A percentile compares a stretch with the other conserved stretches of the same genome.
These are phyloP conservation scores for Corythornis cristatus DNA, from an alignment of 2,113 vertebrate species.

Conservation along the genomic window DNA sequence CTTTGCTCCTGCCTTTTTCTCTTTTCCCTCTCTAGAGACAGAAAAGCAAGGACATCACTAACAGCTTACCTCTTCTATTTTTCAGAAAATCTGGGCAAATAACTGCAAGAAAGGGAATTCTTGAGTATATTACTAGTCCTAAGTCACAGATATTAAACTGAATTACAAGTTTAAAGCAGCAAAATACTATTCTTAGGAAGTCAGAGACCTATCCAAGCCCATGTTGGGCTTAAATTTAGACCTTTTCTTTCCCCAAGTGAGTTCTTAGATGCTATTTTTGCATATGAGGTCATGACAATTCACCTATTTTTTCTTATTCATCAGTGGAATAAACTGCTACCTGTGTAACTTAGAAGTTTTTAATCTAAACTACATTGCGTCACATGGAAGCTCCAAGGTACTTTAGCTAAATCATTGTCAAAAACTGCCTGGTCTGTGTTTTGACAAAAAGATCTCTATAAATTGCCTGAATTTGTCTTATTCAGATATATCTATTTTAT, in stretches of 20 bases:
- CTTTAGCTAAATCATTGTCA: background rate
- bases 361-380: background rate
- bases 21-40: background rate
- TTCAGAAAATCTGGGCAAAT: background rate
- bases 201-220: background rate
- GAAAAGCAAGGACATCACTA: background rate
- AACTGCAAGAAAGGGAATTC: background rate
- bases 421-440: background rate
- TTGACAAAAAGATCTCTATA: background rate
- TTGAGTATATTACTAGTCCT: background rate
- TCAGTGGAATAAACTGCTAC: background rate
- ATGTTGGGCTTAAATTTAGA: background rate
- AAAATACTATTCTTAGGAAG: background rate
- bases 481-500: background rate
- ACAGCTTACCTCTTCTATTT: background rate
- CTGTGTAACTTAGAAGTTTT: background rate
- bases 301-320: background rate
- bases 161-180: background rate
- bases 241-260: background rate
- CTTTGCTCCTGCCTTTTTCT: background rate
- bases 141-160: background rate
- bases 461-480: background rate
- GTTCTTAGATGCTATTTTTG: background rate
- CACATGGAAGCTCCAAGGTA: rapidly evolving
- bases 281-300: background rate